A percentile compares a stretch with the other conserved stretches of the same genome.
Conservation (phyloP, 2,888 invertebrate genomes). For the Diarsia mendica region DNA sequence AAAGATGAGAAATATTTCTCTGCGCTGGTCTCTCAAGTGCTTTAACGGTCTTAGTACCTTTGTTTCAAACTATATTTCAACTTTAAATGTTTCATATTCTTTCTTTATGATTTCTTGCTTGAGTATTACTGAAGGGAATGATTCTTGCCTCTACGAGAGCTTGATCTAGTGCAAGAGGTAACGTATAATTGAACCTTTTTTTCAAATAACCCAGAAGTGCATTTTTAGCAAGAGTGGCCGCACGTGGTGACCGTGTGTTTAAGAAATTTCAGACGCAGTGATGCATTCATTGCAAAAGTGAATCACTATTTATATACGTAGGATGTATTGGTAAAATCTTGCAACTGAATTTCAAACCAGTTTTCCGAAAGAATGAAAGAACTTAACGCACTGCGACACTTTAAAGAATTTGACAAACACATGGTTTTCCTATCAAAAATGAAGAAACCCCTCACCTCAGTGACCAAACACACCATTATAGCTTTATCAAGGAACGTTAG, state of each 20-base stretch:
- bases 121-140: constrained; percentile 12
- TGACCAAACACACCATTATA: not conserved
- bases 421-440: not conserved
- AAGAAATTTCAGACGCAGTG: no score
- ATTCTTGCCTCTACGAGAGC: not conserved
- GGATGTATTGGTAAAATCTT: no score
- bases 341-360: not conserved
- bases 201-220: not conserved
- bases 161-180: not conserved
- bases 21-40: constrained; percentile 48
- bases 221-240: not conserved
- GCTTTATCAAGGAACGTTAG: not conserved
- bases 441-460: not conserved
- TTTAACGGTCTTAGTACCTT: constrained; percentile 41
- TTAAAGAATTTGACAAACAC: no score
- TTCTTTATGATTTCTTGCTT: constrained; percentile 20
- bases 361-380: no score
- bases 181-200: not conserved
- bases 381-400: not conserved
- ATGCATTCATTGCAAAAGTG: no score
- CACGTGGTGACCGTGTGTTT: not conserved
- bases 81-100: constrained; percentile 44
- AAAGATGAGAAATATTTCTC: constrained; percentile 62
- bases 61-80: constrained; percentile 42
- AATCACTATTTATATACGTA: no score